Evolutionary conservation across 64 coral and sea anemone species (phyloP), one percentile per base, ranked within the genome.

Genomic region (Stichodactyla helianthus): DNA sequence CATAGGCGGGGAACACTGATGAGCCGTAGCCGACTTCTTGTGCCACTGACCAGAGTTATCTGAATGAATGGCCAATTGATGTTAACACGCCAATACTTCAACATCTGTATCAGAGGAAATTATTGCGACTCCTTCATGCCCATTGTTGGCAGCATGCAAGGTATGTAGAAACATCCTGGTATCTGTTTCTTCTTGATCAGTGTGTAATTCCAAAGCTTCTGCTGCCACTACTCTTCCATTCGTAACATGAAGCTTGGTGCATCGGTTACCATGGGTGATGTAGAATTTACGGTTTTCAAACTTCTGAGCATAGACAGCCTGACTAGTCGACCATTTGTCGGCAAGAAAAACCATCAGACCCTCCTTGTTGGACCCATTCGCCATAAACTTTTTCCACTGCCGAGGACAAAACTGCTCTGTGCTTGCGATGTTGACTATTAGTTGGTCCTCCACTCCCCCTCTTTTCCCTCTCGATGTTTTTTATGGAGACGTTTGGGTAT

Each of bases 381-480:
- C 57, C 22, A 87, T 59, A 31, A 92, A 92, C 62, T 79, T 92
- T 52, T 82, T 87, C 85, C 84, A 92, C 79, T 91, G 90, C 13
- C 90, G 77, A 0, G 86, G 86, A 71, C 86, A 92, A 51, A 84
- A 51, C 91, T 87, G 85, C 60, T 83, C 86, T 59, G 86, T 68
- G 84, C 82, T 92, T 86, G 35, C 83, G 9, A 93, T 93, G 44
- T 79, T 57, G 35, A 93, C 82, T 52, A 76, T 67, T 68, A 88
- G 13, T 16, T 85, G 53, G 53, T 4, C 81, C 86, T 55, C 57
- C 55, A 74, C 91, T 89, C 25, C 91, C 68, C 62, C 91, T 67
- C 86, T 92, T 92, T 52, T 85, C 86, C 52, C 91, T 71, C 68
- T 88, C 91, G 55, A 83, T 89, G 77, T 93, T 93, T 44, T 88